Evolutionary conservation across 2,113 vertebrate genomes (phyloP).

Genomic region (Baryphthengus martii): DNA sequence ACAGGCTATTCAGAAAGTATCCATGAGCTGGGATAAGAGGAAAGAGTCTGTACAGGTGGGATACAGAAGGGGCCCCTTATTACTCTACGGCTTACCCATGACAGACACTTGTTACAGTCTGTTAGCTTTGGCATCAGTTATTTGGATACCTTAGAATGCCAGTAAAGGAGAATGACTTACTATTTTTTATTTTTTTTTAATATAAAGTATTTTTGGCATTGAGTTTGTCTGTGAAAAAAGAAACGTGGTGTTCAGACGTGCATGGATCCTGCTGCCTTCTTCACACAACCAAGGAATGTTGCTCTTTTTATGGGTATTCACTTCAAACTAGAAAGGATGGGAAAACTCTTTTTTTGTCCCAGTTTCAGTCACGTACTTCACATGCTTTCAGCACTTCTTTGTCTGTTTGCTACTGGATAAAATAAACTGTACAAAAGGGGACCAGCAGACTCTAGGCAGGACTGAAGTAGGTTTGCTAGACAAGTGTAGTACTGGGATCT

Average conservation of each 20-base stretch:
- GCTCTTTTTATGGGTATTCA: neutral
- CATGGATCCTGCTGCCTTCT: neutral
- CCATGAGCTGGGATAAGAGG: neutral
- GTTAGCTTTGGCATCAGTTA: conserved; percentile 36
- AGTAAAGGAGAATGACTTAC: neutral
- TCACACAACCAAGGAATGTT: neutral
- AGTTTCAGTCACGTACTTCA: neutral
- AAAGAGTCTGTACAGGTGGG: neutral
- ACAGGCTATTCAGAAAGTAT: neutral
- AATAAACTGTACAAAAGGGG: neutral
- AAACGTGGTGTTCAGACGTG: neutral
- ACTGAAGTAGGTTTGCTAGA: neutral
- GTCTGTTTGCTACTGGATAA: neutral
- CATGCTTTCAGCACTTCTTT: neutral
- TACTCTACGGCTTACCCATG: neutral
- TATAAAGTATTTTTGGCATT: conserved; percentile 7
- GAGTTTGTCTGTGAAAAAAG: neutral
- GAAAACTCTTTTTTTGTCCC: neutral
- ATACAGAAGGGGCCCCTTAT: neutral
- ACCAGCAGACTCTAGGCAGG: neutral
- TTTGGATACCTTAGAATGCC: neutral
- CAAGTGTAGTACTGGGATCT: neutral
- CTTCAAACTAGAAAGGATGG: neutral
- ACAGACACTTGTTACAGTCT: neutral
- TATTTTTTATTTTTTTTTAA: neutral